These are phyloP conservation scores for Heliothis subflexa DNA, from an alignment of 1,140 invertebrate genomes.

Conservation along the genomic window DNA sequence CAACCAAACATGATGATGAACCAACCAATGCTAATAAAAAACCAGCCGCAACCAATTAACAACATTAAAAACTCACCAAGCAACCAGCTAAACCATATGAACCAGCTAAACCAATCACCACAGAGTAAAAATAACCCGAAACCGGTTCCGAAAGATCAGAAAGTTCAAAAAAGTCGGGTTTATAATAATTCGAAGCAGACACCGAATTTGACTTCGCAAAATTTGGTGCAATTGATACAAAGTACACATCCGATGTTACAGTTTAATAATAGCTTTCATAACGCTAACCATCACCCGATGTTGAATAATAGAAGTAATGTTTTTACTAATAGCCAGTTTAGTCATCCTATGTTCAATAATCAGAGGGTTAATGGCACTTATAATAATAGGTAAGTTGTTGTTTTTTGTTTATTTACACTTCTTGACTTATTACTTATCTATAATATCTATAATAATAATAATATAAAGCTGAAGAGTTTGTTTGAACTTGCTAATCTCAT, in stretches of 20 bases:
- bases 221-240: constrained; percentile 87
- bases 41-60: constrained; percentile 50
- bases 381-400: constrained; percentile 68
- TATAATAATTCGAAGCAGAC: constrained; percentile 70
- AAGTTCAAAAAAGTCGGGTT: constrained; percentile 66
- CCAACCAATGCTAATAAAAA: constrained; percentile 56
- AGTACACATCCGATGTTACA: constrained; percentile 87
- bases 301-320: constrained; percentile 63
- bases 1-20: constrained; percentile 54
- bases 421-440: constrained; percentile 17
- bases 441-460: neutral
- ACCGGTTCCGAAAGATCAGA: constrained; percentile 52
- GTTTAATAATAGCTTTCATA: constrained; percentile 77
- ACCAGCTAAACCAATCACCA: constrained; percentile 54
- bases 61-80: constrained; percentile 53
- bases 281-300: constrained; percentile 80
- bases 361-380: constrained; percentile 70
- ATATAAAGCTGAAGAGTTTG: too few species aligned
- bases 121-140: constrained; percentile 55
- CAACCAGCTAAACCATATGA: constrained; percentile 31
- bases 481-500: too few species aligned
- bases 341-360: constrained; percentile 62
- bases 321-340: constrained; percentile 66
- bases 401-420: neutral
- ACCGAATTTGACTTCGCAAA: constrained; percentile 77